These are phyloP conservation scores for Mormyrops boulengeri DNA, from an alignment of 2,797 vertebrate species.

Conservation along the genomic window DNA sequence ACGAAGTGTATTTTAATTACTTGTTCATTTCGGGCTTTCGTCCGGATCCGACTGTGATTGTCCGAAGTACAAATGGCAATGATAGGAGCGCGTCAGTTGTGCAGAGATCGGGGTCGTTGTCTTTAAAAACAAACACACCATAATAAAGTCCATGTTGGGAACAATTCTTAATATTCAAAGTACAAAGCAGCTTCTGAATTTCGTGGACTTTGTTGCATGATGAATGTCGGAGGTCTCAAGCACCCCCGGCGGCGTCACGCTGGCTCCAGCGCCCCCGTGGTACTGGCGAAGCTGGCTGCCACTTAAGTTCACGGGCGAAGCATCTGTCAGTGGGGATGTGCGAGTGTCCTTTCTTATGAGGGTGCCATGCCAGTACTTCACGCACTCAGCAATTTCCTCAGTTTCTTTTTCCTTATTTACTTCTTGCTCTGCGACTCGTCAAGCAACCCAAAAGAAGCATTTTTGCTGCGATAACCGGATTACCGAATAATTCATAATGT, in stretches of 20 bases:
- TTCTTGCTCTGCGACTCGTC: neutral
- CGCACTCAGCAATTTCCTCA: neutral
- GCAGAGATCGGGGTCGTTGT: neutral
- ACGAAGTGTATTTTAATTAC: neutral
- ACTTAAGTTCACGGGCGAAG: constrained; percentile 13
- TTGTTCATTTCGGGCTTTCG: neutral
- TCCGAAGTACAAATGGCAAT: neutral
- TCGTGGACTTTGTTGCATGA: neutral
- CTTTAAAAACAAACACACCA: neutral
- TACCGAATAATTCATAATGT: constrained; percentile 3
- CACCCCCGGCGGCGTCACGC: neutral
- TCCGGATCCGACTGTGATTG: neutral
- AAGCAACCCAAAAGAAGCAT: neutral
- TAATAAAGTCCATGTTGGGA: neutral
- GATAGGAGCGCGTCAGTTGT: neutral
- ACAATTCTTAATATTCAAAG: neutral
- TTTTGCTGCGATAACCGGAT: neutral
- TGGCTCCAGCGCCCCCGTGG: neutral
- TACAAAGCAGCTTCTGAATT: constrained; percentile 2
- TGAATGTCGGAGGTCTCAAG: neutral
- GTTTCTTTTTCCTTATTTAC: neutral
- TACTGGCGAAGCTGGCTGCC: constrained; percentile 4
- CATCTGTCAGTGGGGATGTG: constrained; percentile 20
- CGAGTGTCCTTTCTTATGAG: neutral
- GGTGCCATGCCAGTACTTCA: neutral